Percentiles rank a stretch among this genome's conserved stretches.
phyloP scores from a whole-genome alignment of 92 coral and sea anemone species.

The Heteractis magnifica region DNA sequence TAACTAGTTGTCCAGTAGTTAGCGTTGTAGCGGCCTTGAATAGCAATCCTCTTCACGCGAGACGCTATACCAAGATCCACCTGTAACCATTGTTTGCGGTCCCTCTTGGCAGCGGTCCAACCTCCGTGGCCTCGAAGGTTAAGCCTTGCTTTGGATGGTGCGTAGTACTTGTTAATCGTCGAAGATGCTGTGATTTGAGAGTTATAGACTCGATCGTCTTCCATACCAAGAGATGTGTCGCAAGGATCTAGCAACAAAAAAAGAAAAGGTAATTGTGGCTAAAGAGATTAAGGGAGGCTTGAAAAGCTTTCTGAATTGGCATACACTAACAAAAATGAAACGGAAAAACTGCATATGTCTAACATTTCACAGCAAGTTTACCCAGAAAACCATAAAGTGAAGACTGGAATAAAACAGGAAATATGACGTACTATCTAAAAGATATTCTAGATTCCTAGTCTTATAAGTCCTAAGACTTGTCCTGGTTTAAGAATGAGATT shows the following conservation, averaged over 20 bases:
- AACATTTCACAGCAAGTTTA: too few species aligned
- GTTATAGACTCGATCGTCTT: constrained; percentile 58
- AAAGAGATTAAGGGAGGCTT: too few species aligned
- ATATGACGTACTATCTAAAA: too few species aligned
- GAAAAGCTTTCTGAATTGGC: too few species aligned
- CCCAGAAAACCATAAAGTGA: too few species aligned
- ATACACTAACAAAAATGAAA: too few species aligned
- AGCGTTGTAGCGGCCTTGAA: constrained; percentile 85
- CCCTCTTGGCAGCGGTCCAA: constrained; percentile 67
- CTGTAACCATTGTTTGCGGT: constrained; percentile 71
- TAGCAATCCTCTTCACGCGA: constrained; percentile 55
- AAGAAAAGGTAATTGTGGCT: neutral
- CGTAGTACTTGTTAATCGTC: constrained; percentile 41
- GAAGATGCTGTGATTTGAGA: constrained; percentile 63
- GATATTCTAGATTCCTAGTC: too few species aligned
- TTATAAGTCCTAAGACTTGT: too few species aligned
- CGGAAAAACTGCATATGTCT: too few species aligned
- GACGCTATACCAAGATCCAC: constrained; percentile 68
- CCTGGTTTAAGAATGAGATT: too few species aligned
- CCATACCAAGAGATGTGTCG: constrained; percentile 51
- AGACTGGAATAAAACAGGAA: too few species aligned
- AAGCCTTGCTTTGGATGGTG: constrained; percentile 61
- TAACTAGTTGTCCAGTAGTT: constrained; percentile 84
- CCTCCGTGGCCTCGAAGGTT: constrained; percentile 34
- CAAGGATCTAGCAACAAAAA: constrained; percentile 24